Conservation (phyloP, 2,888 invertebrate genomes). For the Meteorus colon region DNA sequence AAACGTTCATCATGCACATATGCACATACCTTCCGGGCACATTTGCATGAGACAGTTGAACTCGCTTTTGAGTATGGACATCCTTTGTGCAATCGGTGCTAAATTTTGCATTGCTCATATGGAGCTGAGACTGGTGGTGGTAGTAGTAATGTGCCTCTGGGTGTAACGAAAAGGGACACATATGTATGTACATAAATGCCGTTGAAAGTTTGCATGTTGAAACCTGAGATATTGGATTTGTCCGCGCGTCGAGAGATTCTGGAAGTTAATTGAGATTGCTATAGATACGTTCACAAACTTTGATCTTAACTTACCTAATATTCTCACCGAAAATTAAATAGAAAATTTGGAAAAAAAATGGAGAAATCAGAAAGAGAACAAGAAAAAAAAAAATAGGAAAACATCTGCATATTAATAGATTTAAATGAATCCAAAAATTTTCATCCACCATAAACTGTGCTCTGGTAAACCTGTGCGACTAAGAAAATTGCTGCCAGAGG, state of each 20-base stretch:
- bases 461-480: slow-evolving; percentile 8
- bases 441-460: slow-evolving; percentile 6
- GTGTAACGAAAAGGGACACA: slow-evolving; percentile 18
- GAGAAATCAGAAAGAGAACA: neutral
- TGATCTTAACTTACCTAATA: neutral
- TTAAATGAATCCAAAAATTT: neutral
- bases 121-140: slow-evolving; percentile 36
- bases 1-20: slow-evolving; percentile 32
- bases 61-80: slow-evolving; percentile 47
- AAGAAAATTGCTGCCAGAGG: slow-evolving; percentile 22
- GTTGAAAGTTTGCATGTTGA: neutral
- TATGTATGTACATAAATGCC: neutral
- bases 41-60: slow-evolving; percentile 55
- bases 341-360: neutral
- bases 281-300: neutral
- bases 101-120: slow-evolving; percentile 54
- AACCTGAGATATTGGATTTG: neutral
- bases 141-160: slow-evolving; percentile 32
- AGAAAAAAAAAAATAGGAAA: neutral
- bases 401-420: neutral
- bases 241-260: neutral
- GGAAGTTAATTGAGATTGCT: neutral
- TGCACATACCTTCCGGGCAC: slow-evolving; percentile 42
- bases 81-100: slow-evolving; percentile 56
- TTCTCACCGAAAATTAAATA: neutral